Percentiles rank a stretch among this genome's conserved stretches.
Conservation (phyloP, 2,113 vertebrate species). For the Leptocoma aspasia region DNA sequence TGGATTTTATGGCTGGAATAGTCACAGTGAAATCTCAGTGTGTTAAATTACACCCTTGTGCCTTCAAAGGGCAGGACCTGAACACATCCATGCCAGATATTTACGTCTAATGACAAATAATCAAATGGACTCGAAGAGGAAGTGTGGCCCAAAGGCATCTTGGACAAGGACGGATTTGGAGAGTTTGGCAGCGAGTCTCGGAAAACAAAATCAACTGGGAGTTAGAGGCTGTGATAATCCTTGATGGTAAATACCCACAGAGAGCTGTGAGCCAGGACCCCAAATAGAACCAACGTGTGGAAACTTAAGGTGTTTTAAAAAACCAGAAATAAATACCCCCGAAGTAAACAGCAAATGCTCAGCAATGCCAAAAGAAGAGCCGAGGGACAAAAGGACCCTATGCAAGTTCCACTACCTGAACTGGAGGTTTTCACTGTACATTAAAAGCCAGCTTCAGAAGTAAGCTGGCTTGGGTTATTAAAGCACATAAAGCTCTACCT, state of each 20-base stretch:
- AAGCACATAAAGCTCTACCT: conserved; percentile 87
- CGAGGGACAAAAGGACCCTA: conserved; percentile 24
- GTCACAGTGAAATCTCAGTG: conserved; percentile 20
- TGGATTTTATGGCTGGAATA: conserved; percentile 37
- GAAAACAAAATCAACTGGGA: conserved; percentile 17
- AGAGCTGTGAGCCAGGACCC: background rate
- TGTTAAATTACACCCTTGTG: conserved; percentile 30
- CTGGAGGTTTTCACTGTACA: conserved; percentile 74
- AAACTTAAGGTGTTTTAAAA: background rate
- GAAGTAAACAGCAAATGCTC: background rate
- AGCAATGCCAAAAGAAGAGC: conserved; percentile 22
- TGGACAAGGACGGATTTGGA: background rate
- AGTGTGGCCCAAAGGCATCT: background rate
- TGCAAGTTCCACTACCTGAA: conserved; percentile 55
- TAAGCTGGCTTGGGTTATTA: conserved; percentile 86
- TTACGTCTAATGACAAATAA: conserved; percentile 21
- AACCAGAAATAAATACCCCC: background rate
- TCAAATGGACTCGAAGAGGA: background rate
- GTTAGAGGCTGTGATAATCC: background rate
- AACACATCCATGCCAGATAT: background rate
- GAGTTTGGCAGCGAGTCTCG: background rate
- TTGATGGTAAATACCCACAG: background rate
- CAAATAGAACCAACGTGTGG: background rate
- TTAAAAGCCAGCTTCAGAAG: conserved; percentile 83
- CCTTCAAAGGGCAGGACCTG: background rate